These are phyloP conservation scores for Aphis gossypii DNA, from an alignment of 1,140 invertebrate genomes.

Conservation along the genomic window DNA sequence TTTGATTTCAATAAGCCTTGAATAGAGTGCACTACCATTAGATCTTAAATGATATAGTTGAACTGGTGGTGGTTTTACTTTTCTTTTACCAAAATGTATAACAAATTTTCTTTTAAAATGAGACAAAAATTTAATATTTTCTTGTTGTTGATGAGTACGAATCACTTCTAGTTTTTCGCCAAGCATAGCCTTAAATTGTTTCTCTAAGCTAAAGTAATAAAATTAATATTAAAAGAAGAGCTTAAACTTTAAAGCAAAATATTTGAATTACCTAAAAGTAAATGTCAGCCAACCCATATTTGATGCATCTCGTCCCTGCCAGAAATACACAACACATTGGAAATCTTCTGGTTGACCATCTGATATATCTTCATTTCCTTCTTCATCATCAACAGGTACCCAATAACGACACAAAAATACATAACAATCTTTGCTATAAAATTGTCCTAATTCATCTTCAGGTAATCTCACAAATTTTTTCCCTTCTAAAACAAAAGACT, in stretches of 20 bases:
- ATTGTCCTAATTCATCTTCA: constrained; percentile 86
- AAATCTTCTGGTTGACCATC: constrained; percentile 81
- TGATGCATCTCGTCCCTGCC: constrained; percentile 95
- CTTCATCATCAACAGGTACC: constrained; percentile 74
- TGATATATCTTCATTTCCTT: constrained; percentile 71
- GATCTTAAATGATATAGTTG: constrained; percentile 95
- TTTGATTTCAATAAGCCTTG: constrained; percentile 83
- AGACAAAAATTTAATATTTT: constrained; percentile 98
- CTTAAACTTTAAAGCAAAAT: not conserved
- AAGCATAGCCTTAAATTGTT: constrained; percentile 96
- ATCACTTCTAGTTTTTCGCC: constrained; percentile 96
- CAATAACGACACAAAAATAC: constrained; percentile 97
- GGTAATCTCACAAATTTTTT: constrained; percentile 96
- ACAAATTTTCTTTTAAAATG: constrained; percentile 97
- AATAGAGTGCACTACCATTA: constrained; percentile 94
- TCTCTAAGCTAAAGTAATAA: constrained; percentile 78
- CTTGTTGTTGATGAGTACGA: constrained; percentile 97
- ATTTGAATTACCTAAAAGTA: constrained; percentile 79
- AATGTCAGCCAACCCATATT: constrained; percentile 99
- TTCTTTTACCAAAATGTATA: constrained; percentile 89
- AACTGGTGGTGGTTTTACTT: constrained; percentile 71
- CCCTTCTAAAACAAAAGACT: constrained; percentile 96
- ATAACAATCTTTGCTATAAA: constrained; percentile 96
- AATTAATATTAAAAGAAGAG: constrained; percentile 36
- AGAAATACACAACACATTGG: constrained; percentile 98